phyloP scores from a whole-genome alignment of 1,140 invertebrate genomes.

The Brachionus sp. region DNA sequence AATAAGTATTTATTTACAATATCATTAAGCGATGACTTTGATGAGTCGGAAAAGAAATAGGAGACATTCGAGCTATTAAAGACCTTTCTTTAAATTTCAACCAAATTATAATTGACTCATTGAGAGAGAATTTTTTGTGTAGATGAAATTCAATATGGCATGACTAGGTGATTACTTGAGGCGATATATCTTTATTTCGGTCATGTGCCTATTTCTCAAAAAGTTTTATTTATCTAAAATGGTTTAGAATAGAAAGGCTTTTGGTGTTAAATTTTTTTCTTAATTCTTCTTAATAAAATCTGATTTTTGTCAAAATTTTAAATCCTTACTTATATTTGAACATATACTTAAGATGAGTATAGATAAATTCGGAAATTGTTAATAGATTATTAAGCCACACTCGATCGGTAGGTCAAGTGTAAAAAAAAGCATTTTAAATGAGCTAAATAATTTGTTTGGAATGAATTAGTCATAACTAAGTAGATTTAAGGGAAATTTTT shows the following conservation, averaged over 20 bases:
- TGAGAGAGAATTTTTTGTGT: background rate
- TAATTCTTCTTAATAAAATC: background rate
- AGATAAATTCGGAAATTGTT: background rate
- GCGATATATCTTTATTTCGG: background rate
- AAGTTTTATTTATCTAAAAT: background rate
- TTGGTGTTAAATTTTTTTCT: background rate
- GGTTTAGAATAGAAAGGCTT: background rate
- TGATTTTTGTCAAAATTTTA: background rate
- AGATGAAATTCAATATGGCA: background rate
- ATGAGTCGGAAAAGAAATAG: background rate
- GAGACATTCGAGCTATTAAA: background rate
- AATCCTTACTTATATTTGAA: background rate
- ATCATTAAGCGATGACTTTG: background rate
- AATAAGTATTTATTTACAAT: background rate
- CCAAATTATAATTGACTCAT: background rate
- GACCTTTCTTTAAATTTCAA: background rate
- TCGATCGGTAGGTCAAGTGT: constrained; percentile 22
- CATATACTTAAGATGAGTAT: background rate
- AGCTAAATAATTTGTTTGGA: background rate
- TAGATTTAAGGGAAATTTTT: constrained; percentile 9
- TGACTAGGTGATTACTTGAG: background rate
- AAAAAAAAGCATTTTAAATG: constrained; percentile 12
- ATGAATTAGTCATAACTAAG: constrained; percentile 13
- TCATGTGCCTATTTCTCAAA: background rate
- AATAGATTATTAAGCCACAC: background rate